phyloP scores from a whole-genome alignment of 1,140 invertebrate genomes.

The Nasonia longicornis region DNA sequence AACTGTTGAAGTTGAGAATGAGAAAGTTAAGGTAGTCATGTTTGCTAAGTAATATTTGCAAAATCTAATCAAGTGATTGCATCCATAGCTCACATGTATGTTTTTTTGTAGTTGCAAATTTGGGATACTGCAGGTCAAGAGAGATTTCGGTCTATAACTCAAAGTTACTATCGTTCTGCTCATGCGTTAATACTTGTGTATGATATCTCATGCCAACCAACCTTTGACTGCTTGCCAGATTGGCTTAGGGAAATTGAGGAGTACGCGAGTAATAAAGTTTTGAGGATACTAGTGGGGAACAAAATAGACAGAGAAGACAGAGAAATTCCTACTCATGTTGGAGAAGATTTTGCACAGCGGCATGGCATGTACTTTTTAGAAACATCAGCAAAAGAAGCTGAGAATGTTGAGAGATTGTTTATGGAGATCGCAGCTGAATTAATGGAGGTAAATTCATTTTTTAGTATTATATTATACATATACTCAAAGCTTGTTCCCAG shows the following conservation, averaged over 20 bases:
- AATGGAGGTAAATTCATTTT: slow-evolving; percentile 77
- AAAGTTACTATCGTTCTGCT: slow-evolving; percentile 97
- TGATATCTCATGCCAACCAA: slow-evolving; percentile 96
- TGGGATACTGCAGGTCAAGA: slow-evolving; percentile 99
- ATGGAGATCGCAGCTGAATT: slow-evolving; percentile 95
- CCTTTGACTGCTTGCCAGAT: slow-evolving; percentile 95
- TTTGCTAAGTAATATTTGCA: background rate
- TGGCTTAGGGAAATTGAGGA: slow-evolving; percentile 97
- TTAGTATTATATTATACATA: slow-evolving; percentile 27
- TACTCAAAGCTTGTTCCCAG: background rate
- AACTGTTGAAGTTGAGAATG: slow-evolving; percentile 97
- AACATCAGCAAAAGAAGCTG: slow-evolving; percentile 97
- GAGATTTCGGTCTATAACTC: slow-evolving; percentile 96
- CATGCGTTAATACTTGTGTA: slow-evolving; percentile 98
- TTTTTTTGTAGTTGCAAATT: slow-evolving; percentile 87
- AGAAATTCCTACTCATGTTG: slow-evolving; percentile 93
- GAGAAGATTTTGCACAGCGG: slow-evolving; percentile 94
- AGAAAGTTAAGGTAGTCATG: slow-evolving; percentile 92
- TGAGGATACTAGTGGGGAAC: slow-evolving; percentile 93
- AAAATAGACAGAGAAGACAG: slow-evolving; percentile 96
- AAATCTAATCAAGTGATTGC: background rate
- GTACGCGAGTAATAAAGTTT: slow-evolving; percentile 94
- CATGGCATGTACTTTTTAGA: slow-evolving; percentile 98
- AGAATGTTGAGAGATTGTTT: slow-evolving; percentile 97
- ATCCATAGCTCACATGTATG: slow-evolving; percentile 24